Base-by-base conservation (phyloP, 35 echinoderm and acorn worm genomes). In the Ophiothrix spiculata region DNA sequence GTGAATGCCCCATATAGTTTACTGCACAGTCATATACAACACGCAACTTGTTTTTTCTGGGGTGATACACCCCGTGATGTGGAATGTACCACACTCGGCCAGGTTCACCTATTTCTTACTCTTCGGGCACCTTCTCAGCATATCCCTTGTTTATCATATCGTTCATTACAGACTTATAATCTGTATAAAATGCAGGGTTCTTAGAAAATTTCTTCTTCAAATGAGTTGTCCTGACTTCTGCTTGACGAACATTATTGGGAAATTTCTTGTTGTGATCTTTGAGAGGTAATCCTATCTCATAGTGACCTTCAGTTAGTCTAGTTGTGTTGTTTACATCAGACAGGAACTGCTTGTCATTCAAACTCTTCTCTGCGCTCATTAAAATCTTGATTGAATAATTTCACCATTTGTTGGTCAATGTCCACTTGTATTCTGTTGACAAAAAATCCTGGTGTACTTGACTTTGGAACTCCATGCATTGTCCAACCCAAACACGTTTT, bases 231-330 rank as follows among this genome's bases (percentile, higher is more conserved):
- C 56, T 0, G 56, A 23, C 19, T 64, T 64, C 1, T 64, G 56
- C 56, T 31, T 23, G 21, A 0, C 19, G 8, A 2, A 0, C 31
- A 64, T 64, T 31, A 8, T 64, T 31, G 1, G 56, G 56, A n/a
- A n/a, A n/a, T n/a, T n/a, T n/a, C n/a, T n/a, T n/a, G n/a, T n/a
- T n/a, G n/a, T n/a, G n/a, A n/a, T n/a, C n/a, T n/a, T n/a, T n/a
- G n/a, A n/a, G n/a, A n/a, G 94, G 94, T 38, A 97, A 75, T n/a
- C 73, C 90, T 39, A 91, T 79, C 76, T 92, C 82, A 80, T 90
- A 92, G 54, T 87, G 87, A n/a, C 77, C 87, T 60, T 92, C 81
- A 73, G 82, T 34, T 12, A 79, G 31, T 41, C 46, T 90, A 19
- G 82, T 78, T 12, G 90, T 90, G 1, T 82, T 79, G 31, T 88